Percentiles rank a stretch among this genome's conserved stretches.
Evolutionary conservation across 1,140 invertebrate species (phyloP).

Genomic region (Heliconius hewitsoni): DNA sequence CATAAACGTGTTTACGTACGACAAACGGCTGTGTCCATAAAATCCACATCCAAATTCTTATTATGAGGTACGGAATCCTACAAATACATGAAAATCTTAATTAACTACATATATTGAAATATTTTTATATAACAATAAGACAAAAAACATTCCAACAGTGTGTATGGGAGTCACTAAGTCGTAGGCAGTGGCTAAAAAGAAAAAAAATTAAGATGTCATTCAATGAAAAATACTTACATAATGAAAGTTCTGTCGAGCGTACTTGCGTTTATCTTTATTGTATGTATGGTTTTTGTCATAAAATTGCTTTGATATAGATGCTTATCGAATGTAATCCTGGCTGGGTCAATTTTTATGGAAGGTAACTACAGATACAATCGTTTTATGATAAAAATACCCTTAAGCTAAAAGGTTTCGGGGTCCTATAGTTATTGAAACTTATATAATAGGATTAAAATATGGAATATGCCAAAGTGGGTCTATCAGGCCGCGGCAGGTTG

Average conservation of each 20-base stretch:
- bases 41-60: too few relatives aligned
- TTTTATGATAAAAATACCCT: slow-evolving; percentile 27
- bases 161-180: too few relatives aligned
- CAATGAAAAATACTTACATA: neutral
- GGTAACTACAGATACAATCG: slow-evolving; percentile 35
- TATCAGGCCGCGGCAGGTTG: too few relatives aligned
- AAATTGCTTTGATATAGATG: slow-evolving; percentile 37
- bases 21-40: too few relatives aligned
- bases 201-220: neutral
- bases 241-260: slow-evolving; percentile 9
- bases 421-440: slow-evolving; percentile 7
- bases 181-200: neutral
- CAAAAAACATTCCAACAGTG: neutral
- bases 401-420: slow-evolving; percentile 17
- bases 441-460: neutral
- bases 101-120: too few relatives aligned
- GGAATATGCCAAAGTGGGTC: too few relatives aligned
- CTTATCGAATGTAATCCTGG: slow-evolving; percentile 30
- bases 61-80: too few relatives aligned
- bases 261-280: slow-evolving; percentile 36
- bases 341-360: slow-evolving; percentile 39
- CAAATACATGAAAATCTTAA: too few relatives aligned
- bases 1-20: too few relatives aligned
- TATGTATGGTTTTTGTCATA: slow-evolving; percentile 31
- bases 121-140: too few relatives aligned